Evolutionary conservation across 2,888 invertebrate genomes (phyloP), one percentile per base, ranked within the genome.

Genomic region (Rotaria magnacalcarata): DNA sequence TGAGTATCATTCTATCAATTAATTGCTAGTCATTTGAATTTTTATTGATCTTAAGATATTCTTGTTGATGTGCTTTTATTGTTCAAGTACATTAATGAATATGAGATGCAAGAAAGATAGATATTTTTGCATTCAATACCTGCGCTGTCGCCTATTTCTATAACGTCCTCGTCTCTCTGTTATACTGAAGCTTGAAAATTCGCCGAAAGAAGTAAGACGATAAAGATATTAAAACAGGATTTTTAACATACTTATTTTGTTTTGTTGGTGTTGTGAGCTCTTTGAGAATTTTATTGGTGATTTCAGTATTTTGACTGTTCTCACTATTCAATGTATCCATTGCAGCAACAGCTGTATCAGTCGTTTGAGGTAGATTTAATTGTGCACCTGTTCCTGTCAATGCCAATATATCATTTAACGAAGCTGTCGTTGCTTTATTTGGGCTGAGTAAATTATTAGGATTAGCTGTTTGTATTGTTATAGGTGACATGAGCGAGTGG

Each of bases 181-280:
- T 6, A 27, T 19, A 34, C 67, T 67, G 27, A 67, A 67, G 67
- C 67, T 67, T 67, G 27, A 67, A 27, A 34, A 67, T 34, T 6
- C 34, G 34, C 14, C 16, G 67, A 67, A 5, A 34, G 67, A 5
- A 67, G 11, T n/a, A 60, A 67, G 16, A 19, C 34, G 19, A 8
- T 2, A 41, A 34, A 19, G 3, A 67, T 34, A 34, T 34, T 34
- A 24, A 8, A 0, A 27, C 27, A 16, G 14, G 14, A 11, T 52
- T 27, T 16, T 27, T 14, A 34, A 67, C 80, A 47, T 43, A 80
- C 80, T 80, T 80, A n/a, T 80, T 43, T n/a, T 80, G 80, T 80
- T 80, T 80, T 4, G 80, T 80, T n/a, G 80, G 80, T 47, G 80
- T 80, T 47, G 80, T 80, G 47, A 80, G 47, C 47, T 80, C 80